Conservation (phyloP, 2,888 invertebrate species). For the Eupithecia subumbrata region DNA sequence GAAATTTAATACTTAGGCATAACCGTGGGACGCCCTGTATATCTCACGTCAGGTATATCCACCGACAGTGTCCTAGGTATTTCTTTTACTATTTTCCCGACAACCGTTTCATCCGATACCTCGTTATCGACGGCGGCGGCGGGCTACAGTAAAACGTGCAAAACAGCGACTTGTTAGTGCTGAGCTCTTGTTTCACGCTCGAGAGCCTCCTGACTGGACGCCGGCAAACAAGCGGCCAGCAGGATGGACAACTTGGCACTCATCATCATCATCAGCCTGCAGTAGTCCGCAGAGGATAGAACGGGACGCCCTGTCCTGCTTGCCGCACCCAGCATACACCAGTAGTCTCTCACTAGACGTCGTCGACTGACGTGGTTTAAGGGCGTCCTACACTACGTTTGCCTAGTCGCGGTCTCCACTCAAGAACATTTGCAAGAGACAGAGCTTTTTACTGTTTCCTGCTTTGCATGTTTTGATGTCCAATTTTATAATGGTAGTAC, state of each 20-base stretch:
- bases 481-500: too few relatives aligned
- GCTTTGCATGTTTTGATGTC: too few relatives aligned
- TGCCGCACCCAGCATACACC: too few relatives aligned
- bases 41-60: not conserved
- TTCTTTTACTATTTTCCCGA: not conserved
- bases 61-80: not conserved
- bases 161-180: not conserved
- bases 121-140: not conserved
- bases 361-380: not conserved
- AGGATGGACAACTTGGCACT: too few relatives aligned
- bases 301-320: too few relatives aligned
- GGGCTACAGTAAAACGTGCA: not conserved
- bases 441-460: too few relatives aligned
- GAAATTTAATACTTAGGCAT: too few relatives aligned
- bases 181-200: slow-evolving; percentile 4
- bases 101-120: slow-evolving; percentile 7
- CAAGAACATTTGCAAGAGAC: too few relatives aligned
- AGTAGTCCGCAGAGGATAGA: too few relatives aligned
- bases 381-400: too few relatives aligned
- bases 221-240: not conserved
- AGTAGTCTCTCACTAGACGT: not conserved
- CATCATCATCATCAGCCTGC: too few relatives aligned
- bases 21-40: too few relatives aligned
- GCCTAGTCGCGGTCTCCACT: not conserved
- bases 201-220: not conserved